Base-by-base conservation (phyloP, 2,113 vertebrate genomes). In the Acanthisitta chloris region DNA sequence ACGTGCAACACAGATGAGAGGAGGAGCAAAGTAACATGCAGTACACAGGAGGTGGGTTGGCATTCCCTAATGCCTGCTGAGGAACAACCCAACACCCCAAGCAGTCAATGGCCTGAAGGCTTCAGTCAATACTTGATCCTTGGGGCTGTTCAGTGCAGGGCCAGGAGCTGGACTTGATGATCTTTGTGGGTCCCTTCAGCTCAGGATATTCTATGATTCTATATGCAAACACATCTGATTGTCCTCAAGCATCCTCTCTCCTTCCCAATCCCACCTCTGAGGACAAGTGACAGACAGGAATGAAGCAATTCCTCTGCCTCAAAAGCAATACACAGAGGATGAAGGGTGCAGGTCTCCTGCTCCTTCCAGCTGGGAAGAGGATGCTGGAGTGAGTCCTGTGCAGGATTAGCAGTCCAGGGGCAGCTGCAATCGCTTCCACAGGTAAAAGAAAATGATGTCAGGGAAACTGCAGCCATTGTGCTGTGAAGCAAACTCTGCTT, bases 51-150 rank as follows among this genome's bases (percentile, higher is more conserved):
- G 9, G 19, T 1, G 9, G 33, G 17, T 1, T 49, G 38, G 72
- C 0, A 4, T 54, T 62, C 40, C 49, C 84, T 16, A 31, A 7
- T 0, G 0, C 59, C 51, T 69, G 43, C 4, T 58, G 48, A 51
- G 77, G 61, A 59, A 69, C 55, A 74, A 4, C 33, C 55, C 80
- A 43, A 4, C 12, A 7, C 52, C 20, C 48, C 66, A 3, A 21
- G 64, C 64, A 45, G 31, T 6, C 4, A 6, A 15, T 33, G 52
- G 29, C 31, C 58, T 46, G 28, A 17, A 51, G 42, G 71, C 34
- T 94, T 77, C 40, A 46, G 48, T 58, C 59, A 8, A 5, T 29
- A 12, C 17, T n/a, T 40, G 18, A 25, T 46, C n/a, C 12, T 38
- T 38, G 28, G 15, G 54, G 28, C 62, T 59, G 59, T 48, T 62